Conservation (phyloP, 2,888 invertebrate genomes). For the Oithona nana region DNA sequence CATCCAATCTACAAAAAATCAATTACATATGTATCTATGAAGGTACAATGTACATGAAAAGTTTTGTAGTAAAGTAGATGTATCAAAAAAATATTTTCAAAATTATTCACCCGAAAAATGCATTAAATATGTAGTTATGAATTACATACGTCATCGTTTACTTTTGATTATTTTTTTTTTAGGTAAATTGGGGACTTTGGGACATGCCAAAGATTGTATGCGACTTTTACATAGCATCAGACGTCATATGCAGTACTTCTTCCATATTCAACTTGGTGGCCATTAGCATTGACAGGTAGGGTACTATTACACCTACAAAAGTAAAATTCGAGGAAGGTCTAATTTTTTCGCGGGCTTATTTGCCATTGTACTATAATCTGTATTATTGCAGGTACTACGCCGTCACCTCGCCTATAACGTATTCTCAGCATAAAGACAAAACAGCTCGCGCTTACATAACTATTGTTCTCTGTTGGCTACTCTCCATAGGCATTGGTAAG, state of each 20-base stretch:
- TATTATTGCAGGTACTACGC: slow-evolving; percentile 70
- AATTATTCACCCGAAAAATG: too few species aligned
- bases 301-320: slow-evolving; percentile 22
- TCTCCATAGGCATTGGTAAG: slow-evolving; percentile 81
- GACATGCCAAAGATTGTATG: slow-evolving; percentile 72
- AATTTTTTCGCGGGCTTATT: too few species aligned
- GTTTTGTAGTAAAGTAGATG: too few species aligned
- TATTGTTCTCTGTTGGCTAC: slow-evolving; percentile 84
- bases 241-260: slow-evolving; percentile 90
- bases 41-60: too few species aligned
- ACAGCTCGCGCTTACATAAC: slow-evolving; percentile 64
- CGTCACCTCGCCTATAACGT: slow-evolving; percentile 95
- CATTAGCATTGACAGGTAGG: slow-evolving; percentile 94
- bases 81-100: too few species aligned
- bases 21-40: too few species aligned
- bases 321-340: not conserved
- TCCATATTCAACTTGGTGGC: slow-evolving; percentile 95
- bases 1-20: too few species aligned
- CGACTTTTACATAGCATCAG: slow-evolving; percentile 93
- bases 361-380: not conserved
- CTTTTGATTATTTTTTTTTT: not conserved
- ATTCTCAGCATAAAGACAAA: slow-evolving; percentile 85
- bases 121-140: too few species aligned
- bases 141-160: too few species aligned
- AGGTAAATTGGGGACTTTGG: slow-evolving; percentile 37